Base-by-base conservation (phyloP, 1,140 invertebrate species). In the Eciton burchellii region DNA sequence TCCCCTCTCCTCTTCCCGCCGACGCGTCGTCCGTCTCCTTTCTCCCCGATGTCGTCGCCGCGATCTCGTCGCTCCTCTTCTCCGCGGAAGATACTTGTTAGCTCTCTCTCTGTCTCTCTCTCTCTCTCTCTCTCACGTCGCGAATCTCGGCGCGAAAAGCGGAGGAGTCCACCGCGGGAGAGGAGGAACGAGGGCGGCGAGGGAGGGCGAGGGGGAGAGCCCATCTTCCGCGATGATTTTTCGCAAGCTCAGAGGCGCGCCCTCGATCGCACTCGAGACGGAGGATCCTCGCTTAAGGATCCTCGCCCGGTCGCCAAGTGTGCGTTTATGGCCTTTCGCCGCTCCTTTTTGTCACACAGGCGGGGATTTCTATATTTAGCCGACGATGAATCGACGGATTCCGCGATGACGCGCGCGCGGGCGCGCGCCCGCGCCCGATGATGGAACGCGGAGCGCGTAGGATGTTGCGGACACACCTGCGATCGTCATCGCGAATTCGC, bases 71-170 rank as follows among this genome's bases (percentile, higher is more conserved):
- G 52, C 47, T 43, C 16, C 68, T 70, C 45, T 35, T 49, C 43
- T 59, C 70, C 6, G 49, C 66, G 81, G n/a, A n/a, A 68, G 66
- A 86, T 81, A 59, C 81, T 86, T 87, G 84, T 87, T 87, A 86
- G 79, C 79, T 83, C 57, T 83, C 57, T n/a, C n/a, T n/a, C n/a
- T n/a, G n/a, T n/a, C n/a, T n/a, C n/a, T n/a, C n/a, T n/a, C n/a
- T n/a, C n/a, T n/a, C n/a, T n/a, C n/a, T n/a, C n/a, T n/a, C n/a
- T n/a, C n/a, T n/a, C n/a, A n/a, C n/a, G 76, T 77, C 74, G 74
- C 21, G 47, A n/a, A n/a, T 47, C 68, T 19, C 49, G 43, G 63
- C 49, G 49, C 77, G 56, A 35, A 6, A 71, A 65, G 63, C 77
- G 63, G 54, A 71, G 63, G 54, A 71, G 43, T 87, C 66, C 41